Evolutionary conservation across 2,888 invertebrate species (phyloP).

Genomic region (Cerceris ruficornis): DNA sequence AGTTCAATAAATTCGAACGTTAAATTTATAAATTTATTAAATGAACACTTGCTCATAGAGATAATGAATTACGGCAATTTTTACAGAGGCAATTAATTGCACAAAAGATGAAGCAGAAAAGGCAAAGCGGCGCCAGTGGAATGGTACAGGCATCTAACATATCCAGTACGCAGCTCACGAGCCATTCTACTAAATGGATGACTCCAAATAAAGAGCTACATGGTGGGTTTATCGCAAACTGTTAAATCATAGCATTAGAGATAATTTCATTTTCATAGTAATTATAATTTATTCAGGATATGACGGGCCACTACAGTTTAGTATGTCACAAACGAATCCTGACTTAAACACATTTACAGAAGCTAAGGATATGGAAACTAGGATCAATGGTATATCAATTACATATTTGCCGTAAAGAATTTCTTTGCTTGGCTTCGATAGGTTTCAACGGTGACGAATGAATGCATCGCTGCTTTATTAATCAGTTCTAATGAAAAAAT

Average conservation of each 20-base stretch:
- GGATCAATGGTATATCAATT: constrained; percentile 70
- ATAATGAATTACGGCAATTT: neutral
- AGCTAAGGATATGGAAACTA: constrained; percentile 74
- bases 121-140: constrained; percentile 88
- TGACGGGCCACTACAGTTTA: constrained; percentile 94
- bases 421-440: too few relatives aligned
- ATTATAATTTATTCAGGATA: constrained; percentile 84
- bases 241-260: neutral
- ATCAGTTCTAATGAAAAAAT: too few relatives aligned
- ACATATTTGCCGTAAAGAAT: neutral
- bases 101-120: constrained; percentile 93
- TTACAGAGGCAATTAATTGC: constrained; percentile 92
- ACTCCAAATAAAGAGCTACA: constrained; percentile 86
- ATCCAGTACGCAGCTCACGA: constrained; percentile 86
- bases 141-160: constrained; percentile 94
- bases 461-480: too few relatives aligned
- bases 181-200: constrained; percentile 87
- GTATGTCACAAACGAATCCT: constrained; percentile 91
- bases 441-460: too few relatives aligned
- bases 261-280: neutral
- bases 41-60: neutral
- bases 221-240: constrained; percentile 77
- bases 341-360: constrained; percentile 82
- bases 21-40: too few relatives aligned
- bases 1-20: too few relatives aligned